Base-by-base conservation (phyloP, 2,113 vertebrate species). In the Bungarus multicinctus region DNA sequence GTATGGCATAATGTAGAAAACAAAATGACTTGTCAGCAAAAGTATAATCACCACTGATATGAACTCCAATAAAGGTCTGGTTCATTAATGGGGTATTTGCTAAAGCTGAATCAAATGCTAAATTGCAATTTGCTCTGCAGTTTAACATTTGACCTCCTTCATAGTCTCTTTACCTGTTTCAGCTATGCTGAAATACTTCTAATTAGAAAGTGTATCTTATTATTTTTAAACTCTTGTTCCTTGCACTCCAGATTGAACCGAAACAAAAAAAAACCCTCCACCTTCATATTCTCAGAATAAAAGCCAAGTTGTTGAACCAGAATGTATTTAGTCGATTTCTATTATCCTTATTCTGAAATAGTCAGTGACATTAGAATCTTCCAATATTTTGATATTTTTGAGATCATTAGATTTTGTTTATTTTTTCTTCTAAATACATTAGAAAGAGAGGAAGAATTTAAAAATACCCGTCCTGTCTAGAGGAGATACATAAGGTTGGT, bases 11-110 rank as follows among this genome's bases (percentile, higher is more conserved):
- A 96, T 94, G 91, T 92, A 90, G 86, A 87, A 97, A 95, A 94
- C 96, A 94, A 97, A 97, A 95, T 94, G 90, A 96, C 90, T 96
- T 97, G 93, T 97, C 95, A 96, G 93, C 93, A 96, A 95, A 97
- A 94, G 90, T 94, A 95, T 96, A 94, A 96, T 97, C 92, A 95
- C 90, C 89, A 92, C 34, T 94, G 85, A 60, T 97, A 94, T 25
- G 93, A 97, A 96, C 95, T 89, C 88, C 92, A 93, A 88, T 97
- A 97, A 96, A 96, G 95, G 88, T 95, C 92, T 96, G 2, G 64
- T 95, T 97, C 94, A 89, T 97, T 96, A 95, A 39, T 91, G 39
- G 18, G 2, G 2, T 85, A 45, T 95, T 96, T 95, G 92, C 90
- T 92, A 94, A 96, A 87, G 25, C 87, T 95, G 27, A 95, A 96